Evolutionary conservation across 2,113 vertebrate genomes (phyloP).

Genomic region (Lonchura striata): DNA sequence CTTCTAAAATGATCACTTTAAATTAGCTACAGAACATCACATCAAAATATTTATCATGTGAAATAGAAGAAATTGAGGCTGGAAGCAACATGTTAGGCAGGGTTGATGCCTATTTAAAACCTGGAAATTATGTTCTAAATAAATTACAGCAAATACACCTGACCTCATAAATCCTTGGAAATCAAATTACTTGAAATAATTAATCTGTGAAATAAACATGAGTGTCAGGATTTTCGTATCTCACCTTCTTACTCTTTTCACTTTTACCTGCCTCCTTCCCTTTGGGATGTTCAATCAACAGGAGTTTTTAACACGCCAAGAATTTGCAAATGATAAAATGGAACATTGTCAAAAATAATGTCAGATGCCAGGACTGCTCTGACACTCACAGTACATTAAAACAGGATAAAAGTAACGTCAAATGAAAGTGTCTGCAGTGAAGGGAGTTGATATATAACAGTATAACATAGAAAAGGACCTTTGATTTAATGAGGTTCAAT

Average conservation of each 20-base stretch:
- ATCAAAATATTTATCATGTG: not conserved
- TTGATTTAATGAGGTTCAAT: conserved; percentile 47
- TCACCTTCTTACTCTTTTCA: not conserved
- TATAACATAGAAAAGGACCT: not conserved
- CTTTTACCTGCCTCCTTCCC: not conserved
- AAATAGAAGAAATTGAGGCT: not conserved
- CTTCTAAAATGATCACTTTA: not conserved
- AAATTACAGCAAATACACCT: not conserved
- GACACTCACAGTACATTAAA: not conserved
- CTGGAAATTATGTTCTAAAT: not conserved
- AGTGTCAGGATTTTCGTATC: not conserved
- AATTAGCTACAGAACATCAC: not conserved
- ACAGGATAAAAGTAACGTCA: not conserved
- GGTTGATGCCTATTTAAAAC: not conserved
- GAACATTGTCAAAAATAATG: conserved; percentile 6
- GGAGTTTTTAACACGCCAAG: not conserved
- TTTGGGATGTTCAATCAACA: not conserved
- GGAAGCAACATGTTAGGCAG: not conserved
- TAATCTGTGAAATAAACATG: conserved; percentile 29
- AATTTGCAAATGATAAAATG: conserved; percentile 17
- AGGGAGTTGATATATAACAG: not conserved
- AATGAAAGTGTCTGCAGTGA: not conserved
- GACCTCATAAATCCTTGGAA: not conserved
- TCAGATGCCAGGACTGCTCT: not conserved
- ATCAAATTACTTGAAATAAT: conserved; percentile 18